Conservation (phyloP, 2,888 invertebrate genomes). For the Anticlea derivata region DNA sequence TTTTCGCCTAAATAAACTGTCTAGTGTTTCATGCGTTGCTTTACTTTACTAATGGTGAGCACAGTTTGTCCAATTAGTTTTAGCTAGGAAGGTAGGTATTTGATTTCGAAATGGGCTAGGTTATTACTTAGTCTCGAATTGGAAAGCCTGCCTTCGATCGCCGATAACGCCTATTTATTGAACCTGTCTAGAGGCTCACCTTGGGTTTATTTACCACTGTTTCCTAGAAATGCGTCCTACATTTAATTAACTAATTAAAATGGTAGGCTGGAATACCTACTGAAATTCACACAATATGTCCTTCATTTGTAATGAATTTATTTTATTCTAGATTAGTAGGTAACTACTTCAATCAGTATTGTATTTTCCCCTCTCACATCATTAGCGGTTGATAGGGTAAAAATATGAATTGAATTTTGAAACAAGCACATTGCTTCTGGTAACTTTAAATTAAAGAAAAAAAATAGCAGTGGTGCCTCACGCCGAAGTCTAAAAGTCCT, state of each 20-base stretch:
- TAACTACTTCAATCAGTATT: no score
- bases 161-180: constrained; percentile 23
- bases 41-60: constrained; percentile 21
- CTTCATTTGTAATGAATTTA: not conserved
- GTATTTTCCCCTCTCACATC: not conserved
- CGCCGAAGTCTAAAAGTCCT: no score
- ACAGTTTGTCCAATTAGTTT: constrained; percentile 28
- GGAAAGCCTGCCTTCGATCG: constrained; percentile 24
- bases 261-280: not conserved
- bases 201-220: constrained; percentile 10
- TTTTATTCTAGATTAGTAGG: constrained; percentile 1
- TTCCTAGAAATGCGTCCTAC: constrained; percentile 4
- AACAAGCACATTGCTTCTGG: no score
- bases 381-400: no score
- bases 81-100: constrained; percentile 24
- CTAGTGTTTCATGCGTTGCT: constrained; percentile 24
- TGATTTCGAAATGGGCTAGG: constrained; percentile 30
- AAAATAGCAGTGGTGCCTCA: no score
- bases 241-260: not conserved
- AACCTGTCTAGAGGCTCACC: constrained; percentile 12
- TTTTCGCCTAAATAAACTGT: constrained; percentile 18
- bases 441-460: no score
- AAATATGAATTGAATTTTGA: no score
- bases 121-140: constrained; percentile 23
- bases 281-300: no score